These are phyloP conservation scores for Setophaga kirtlandii DNA, from an alignment of 2,113 vertebrate species.

Conservation along the genomic window DNA sequence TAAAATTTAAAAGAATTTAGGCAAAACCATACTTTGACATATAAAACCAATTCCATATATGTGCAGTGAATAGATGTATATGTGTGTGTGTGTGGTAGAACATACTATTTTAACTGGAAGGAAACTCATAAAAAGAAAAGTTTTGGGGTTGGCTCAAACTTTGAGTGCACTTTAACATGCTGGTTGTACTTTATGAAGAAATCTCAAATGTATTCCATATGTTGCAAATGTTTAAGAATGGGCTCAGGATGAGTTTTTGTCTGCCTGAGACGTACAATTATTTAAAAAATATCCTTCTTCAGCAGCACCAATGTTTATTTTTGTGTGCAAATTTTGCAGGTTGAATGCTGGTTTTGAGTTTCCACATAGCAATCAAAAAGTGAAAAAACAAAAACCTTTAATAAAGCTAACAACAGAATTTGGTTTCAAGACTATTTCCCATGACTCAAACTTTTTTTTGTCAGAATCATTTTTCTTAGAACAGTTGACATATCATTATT, in stretches of 20 bases:
- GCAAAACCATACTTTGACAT: neutral
- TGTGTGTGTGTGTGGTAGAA: neutral
- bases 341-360: slow-evolving; percentile 25
- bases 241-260: slow-evolving; percentile 44
- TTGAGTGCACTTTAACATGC: neutral
- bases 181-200: slow-evolving; percentile 39
- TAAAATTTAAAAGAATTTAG: slow-evolving; percentile 9
- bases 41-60: neutral
- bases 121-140: slow-evolving; percentile 57
- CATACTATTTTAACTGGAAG: slow-evolving; percentile 42
- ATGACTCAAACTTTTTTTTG: slow-evolving; percentile 2
- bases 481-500: slow-evolving; percentile 32
- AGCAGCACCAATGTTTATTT: slow-evolving; percentile 49
- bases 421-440: slow-evolving; percentile 40
- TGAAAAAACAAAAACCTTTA: neutral
- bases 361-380: neutral
- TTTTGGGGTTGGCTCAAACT: slow-evolving; percentile 30
- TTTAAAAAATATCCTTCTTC: slow-evolving; percentile 28
- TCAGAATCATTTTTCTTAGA: slow-evolving; percentile 11
- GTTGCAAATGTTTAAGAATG: slow-evolving; percentile 47
- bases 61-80: neutral
- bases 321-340: slow-evolving; percentile 36
- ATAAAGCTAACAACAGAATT: slow-evolving; percentile 33
- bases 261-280: neutral
- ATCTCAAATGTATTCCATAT: slow-evolving; percentile 63